Percentiles rank a stretch among this genome's conserved stretches.
These are phyloP conservation scores for Aphelocoma coerulescens DNA, from an alignment of 2,113 vertebrate genomes.

Conservation along the genomic window DNA sequence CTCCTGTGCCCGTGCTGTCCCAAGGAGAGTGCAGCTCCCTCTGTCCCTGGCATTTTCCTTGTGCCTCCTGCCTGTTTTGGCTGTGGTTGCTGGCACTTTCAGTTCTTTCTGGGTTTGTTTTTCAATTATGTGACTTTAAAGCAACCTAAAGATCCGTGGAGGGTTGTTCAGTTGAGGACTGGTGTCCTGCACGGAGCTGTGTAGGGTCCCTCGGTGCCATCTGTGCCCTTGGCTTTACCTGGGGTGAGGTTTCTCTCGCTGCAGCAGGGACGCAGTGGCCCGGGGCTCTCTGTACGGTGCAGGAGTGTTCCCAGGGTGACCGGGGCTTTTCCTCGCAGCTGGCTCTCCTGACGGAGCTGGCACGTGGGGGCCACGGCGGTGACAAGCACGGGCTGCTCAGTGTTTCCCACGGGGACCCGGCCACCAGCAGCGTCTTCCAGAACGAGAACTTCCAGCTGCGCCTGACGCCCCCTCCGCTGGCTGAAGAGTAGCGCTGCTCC, in stretches of 20 bases:
- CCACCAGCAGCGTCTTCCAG: conserved; percentile 81
- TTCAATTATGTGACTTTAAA: neutral
- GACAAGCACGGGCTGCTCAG: conserved; percentile 77
- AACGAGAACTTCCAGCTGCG: conserved; percentile 88
- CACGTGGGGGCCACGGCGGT: conserved; percentile 57
- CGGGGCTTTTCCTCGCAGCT: conserved; percentile 71
- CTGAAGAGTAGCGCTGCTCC: conserved; percentile 76
- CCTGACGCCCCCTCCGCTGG: conserved; percentile 83
- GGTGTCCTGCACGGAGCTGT: neutral
- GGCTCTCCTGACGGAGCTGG: conserved; percentile 87
- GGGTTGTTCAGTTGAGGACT: neutral
- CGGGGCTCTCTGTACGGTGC: neutral
- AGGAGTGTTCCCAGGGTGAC: neutral
- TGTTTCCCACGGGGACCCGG: conserved; percentile 67
- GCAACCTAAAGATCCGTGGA: neutral
- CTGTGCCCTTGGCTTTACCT: neutral
- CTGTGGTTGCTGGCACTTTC: neutral
- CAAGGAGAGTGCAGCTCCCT: fast-evolving
- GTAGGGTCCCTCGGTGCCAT: fast-evolving
- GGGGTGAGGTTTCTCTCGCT: neutral
- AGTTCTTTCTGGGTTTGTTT: neutral
- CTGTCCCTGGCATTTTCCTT: neutral
- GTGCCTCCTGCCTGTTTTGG: neutral
- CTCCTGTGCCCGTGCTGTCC: fast-evolving
- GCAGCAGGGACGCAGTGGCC: neutral